Conservation (phyloP, 2,113 vertebrate genomes). For the Albula glossodonta region DNA sequence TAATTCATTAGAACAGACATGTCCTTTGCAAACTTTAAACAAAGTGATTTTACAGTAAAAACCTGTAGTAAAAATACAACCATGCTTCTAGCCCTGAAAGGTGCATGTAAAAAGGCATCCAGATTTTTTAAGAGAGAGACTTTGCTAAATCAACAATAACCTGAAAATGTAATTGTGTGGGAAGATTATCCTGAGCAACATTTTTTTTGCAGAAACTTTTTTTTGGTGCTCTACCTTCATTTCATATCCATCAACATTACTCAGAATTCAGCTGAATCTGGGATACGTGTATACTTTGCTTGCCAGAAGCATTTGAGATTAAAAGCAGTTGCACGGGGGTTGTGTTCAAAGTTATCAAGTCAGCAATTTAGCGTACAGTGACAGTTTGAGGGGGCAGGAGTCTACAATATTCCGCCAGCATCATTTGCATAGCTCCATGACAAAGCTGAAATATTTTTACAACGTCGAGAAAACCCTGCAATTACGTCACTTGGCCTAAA, state of each 20-base stretch:
- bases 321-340: background rate
- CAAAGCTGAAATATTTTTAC: background rate
- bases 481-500: background rate
- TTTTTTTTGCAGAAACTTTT: background rate
- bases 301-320: constrained; percentile 2
- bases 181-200: background rate
- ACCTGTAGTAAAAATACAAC: background rate
- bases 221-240: background rate
- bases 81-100: background rate
- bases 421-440: background rate
- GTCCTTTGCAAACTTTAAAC: too few relatives aligned
- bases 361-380: background rate
- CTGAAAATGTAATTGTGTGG: background rate
- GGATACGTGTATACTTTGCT: background rate
- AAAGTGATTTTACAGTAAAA: background rate
- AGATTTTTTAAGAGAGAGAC: background rate
- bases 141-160: background rate
- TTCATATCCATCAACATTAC: background rate
- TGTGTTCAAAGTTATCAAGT: background rate
- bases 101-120: background rate
- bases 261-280: background rate
- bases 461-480: background rate
- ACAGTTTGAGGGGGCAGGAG: background rate
- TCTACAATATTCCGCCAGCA: background rate
- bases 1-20: too few relatives aligned